These are phyloP conservation scores for Neelides folsomi DNA, from an alignment of 2,888 invertebrate species.

Conservation along the genomic window DNA sequence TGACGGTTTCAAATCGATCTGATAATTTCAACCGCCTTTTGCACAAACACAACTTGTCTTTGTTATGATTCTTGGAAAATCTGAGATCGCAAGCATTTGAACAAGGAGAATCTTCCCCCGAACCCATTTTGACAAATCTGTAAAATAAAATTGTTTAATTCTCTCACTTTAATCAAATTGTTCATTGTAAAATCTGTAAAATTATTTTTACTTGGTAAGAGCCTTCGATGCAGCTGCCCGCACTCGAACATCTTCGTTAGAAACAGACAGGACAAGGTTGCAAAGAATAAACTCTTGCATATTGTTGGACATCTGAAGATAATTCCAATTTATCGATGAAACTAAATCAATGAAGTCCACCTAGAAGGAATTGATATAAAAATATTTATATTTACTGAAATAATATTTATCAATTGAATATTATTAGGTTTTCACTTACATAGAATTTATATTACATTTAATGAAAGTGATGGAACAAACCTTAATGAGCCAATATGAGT, in stretches of 20 bases:
- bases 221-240: slow-evolving; percentile 55
- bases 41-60: slow-evolving; percentile 4
- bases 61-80: background rate
- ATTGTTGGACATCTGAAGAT: slow-evolving; percentile 25
- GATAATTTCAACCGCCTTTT: background rate
- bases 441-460: slow-evolving; percentile 22
- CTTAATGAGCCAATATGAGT: slow-evolving; percentile 75
- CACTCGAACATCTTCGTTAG: slow-evolving; percentile 65
- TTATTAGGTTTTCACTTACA: background rate
- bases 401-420: slow-evolving; percentile 1
- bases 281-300: slow-evolving; percentile 48
- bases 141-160: background rate
- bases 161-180: too few relatives aligned
- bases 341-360: slow-evolving; percentile 53
- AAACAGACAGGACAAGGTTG: slow-evolving; percentile 51
- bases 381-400: too few relatives aligned
- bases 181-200: background rate
- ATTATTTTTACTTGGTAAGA: slow-evolving; percentile 46
- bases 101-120: too few relatives aligned
- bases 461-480: slow-evolving; percentile 45
- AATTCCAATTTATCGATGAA: slow-evolving; percentile 36
- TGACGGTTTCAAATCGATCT: slow-evolving; percentile 8
- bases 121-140: too few relatives aligned
- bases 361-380: slow-evolving; percentile 38
- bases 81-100: too few relatives aligned